phyloP scores from a whole-genome alignment of 2,888 invertebrate genomes.

The Lasioglossum lativentre region DNA sequence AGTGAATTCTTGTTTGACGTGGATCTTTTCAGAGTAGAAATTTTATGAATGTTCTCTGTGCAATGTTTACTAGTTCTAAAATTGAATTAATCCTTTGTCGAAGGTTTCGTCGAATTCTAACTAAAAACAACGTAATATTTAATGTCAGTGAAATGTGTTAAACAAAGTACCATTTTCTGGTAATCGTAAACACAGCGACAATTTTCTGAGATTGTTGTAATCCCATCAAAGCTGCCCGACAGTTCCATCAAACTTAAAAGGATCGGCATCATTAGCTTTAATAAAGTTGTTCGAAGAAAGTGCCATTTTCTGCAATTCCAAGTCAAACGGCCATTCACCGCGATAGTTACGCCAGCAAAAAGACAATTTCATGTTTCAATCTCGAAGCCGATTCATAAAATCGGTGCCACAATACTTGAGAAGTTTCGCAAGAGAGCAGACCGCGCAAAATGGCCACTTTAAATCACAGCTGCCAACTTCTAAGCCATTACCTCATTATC shows the following conservation, averaged over 20 bases:
- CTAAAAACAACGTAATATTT: no score
- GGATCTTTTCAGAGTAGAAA: no score
- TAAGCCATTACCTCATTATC: conserved; percentile 1
- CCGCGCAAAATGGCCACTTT: neutral
- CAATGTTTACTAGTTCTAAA: no score
- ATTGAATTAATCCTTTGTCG: no score
- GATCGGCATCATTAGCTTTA: neutral
- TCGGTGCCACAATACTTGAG: neutral
- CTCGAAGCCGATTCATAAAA: neutral
- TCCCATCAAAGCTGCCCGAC: neutral
- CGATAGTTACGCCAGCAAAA: neutral
- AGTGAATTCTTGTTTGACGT: no score
- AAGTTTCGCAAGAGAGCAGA: neutral
- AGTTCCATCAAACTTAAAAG: neutral
- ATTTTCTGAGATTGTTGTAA: neutral
- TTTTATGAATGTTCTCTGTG: no score
- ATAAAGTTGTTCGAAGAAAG: neutral
- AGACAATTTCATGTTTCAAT: neutral
- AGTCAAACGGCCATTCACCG: neutral
- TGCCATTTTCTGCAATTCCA: neutral
- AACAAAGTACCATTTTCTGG: neutral
- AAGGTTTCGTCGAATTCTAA: no score
- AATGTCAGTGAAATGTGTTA: neutral
- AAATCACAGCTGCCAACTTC: neutral
- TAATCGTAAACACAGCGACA: no score